Conservation (phyloP, 1,140 invertebrate species). For the Berghia stephanieae region DNA sequence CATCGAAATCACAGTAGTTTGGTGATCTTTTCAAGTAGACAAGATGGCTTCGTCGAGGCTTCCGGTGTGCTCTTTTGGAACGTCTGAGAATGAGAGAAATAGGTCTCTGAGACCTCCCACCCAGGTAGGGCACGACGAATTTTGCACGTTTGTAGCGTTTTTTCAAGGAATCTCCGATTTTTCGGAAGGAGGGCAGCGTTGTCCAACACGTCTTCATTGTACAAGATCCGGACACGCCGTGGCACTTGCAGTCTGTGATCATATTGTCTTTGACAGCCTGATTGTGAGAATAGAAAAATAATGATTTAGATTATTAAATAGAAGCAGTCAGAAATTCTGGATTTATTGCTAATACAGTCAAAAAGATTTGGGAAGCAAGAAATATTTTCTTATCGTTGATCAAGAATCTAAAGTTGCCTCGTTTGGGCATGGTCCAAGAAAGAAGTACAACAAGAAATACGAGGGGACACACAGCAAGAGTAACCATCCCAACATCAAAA, state of each 20-base stretch:
- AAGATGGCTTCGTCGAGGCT: slow-evolving; percentile 75
- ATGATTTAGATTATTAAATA: neutral
- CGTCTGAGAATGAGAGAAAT: slow-evolving; percentile 72
- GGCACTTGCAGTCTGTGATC: slow-evolving; percentile 83
- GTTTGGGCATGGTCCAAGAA: no score
- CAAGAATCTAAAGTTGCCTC: no score
- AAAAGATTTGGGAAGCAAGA: no score
- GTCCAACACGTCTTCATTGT: slow-evolving; percentile 96
- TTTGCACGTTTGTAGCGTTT: slow-evolving; percentile 84
- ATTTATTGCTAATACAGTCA: neutral
- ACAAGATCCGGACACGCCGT: slow-evolving; percentile 95
- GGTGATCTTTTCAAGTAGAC: slow-evolving; percentile 90
- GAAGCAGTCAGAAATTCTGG: neutral
- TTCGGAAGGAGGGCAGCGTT: slow-evolving; percentile 84
- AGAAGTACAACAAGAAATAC: no score
- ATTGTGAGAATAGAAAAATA: slow-evolving; percentile 18
- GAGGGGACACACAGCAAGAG: no score
- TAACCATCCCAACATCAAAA: no score
- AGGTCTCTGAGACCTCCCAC: slow-evolving; percentile 52
- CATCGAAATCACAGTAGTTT: slow-evolving; percentile 90
- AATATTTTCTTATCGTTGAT: no score
- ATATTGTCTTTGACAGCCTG: slow-evolving; percentile 65
- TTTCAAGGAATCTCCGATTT: slow-evolving; percentile 83
- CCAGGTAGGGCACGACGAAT: slow-evolving; percentile 71
- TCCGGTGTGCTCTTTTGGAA: slow-evolving; percentile 69